Percentiles rank a stretch among this genome's conserved stretches.
Evolutionary conservation across 2,113 vertebrate species (phyloP).

Genomic region (Engraulis encrasicolus): DNA sequence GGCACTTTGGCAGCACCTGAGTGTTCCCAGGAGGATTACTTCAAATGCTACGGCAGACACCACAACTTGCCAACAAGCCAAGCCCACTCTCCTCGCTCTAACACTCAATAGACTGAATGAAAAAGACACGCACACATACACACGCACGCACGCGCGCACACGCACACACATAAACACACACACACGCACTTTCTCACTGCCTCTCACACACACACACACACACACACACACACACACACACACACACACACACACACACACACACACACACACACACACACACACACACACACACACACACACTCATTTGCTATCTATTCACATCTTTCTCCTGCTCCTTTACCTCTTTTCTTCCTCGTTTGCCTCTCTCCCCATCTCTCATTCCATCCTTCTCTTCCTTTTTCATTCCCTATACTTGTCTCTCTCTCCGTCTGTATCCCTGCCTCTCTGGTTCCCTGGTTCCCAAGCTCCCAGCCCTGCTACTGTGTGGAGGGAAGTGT

Average conservation of each 20-base stretch:
- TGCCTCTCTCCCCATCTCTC: slow-evolving; percentile 9
- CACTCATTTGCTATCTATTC: not conserved
- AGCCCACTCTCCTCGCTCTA: slow-evolving; percentile 51
- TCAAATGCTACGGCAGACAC: slow-evolving; percentile 62
- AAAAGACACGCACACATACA: slow-evolving; percentile 34
- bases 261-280: slow-evolving; percentile 24
- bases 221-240: slow-evolving; percentile 7
- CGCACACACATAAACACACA: slow-evolving; percentile 13
- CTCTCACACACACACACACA: too few relatives aligned
- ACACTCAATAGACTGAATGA: slow-evolving; percentile 59
- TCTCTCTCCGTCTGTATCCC: slow-evolving; percentile 14
- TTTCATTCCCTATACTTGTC: slow-evolving; percentile 1
- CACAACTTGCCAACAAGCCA: slow-evolving; percentile 62
- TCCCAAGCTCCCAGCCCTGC: not conserved
- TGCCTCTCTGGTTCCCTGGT: not conserved
- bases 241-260: slow-evolving; percentile 25
- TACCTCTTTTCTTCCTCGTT: slow-evolving; percentile 5
- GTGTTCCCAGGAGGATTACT: slow-evolving; percentile 81
- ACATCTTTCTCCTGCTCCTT: not conserved
- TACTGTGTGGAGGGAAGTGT: not conserved
- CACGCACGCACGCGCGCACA: not conserved
- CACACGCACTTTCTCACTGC: too few relatives aligned
- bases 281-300: slow-evolving; percentile 7
- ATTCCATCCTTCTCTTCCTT: slow-evolving; percentile 22
- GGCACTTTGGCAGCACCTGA: slow-evolving; percentile 71